These are phyloP conservation scores for Seriola dumerili DNA, from an alignment of 2,113 vertebrate genomes.

Conservation along the genomic window DNA sequence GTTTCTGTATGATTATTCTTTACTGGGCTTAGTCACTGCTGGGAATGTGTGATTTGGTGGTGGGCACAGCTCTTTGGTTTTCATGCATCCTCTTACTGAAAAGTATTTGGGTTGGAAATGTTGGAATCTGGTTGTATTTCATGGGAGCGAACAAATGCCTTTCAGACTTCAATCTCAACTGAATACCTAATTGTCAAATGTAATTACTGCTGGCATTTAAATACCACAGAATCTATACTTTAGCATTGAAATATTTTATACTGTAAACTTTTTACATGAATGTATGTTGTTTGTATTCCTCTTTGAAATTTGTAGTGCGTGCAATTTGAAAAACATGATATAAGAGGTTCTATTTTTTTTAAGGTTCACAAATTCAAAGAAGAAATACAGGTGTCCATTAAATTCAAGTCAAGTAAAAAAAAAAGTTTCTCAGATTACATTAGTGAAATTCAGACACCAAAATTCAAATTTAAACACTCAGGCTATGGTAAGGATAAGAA, in stretches of 20 bases:
- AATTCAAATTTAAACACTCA: no score
- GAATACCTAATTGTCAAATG: background rate
- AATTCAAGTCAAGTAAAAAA: no score
- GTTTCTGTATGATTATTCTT: constrained; percentile 11
- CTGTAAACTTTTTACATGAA: background rate
- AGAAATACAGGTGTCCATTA: no score
- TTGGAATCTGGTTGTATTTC: background rate
- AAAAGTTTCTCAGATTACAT: background rate
- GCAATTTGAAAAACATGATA: no score
- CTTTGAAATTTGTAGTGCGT: no score
- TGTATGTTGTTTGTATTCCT: no score
- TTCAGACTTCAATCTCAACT: background rate
- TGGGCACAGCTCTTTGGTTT: constrained; percentile 17
- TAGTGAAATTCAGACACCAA: background rate
- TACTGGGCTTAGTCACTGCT: background rate
- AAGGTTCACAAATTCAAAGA: no score
- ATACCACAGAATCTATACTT: no score
- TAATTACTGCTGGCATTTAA: background rate
- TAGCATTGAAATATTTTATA: no score
- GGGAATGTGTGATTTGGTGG: constrained; percentile 34
- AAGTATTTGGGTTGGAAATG: background rate
- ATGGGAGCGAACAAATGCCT: background rate
- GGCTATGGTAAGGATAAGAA: no score
- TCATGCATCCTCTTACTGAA: constrained; percentile 8
- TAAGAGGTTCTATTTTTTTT: no score